These are phyloP conservation scores for Taenioides sp. DNA, from an alignment of 2,797 vertebrate genomes.

Conservation along the genomic window DNA sequence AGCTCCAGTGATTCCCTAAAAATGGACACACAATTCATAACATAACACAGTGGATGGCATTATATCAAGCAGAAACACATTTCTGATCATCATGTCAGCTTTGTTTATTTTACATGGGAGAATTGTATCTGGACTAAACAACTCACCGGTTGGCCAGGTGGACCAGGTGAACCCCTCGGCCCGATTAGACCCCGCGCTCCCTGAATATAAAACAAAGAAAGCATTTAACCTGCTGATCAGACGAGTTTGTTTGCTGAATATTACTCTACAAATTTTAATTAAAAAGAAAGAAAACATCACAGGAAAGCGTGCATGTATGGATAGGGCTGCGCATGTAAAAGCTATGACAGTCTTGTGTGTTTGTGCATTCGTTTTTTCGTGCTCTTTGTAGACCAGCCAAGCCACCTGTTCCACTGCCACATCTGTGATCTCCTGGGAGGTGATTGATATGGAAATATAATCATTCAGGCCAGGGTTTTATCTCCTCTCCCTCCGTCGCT, in stretches of 20 bases:
- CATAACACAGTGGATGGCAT: neutral
- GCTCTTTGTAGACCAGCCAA: constrained; percentile 80
- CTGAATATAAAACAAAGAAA: constrained; percentile 74
- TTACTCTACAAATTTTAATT: constrained; percentile 53
- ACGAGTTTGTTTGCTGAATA: constrained; percentile 44
- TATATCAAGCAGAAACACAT: neutral
- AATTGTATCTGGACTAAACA: constrained; percentile 27
- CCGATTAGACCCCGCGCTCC: constrained; percentile 86
- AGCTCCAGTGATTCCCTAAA: constrained; percentile 82
- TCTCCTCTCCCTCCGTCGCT: constrained; percentile 54
- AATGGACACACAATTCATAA: constrained; percentile 14
- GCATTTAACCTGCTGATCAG: constrained; percentile 45
- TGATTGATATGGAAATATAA: constrained; percentile 88
- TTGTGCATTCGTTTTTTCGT: constrained; percentile 64
- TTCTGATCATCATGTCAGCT: neutral
- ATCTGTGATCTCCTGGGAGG: constrained; percentile 84
- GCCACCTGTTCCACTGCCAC: constrained; percentile 83
- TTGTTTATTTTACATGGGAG: constrained; percentile 16
- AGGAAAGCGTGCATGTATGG: constrained; percentile 23
- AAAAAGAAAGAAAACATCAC: constrained; percentile 15
- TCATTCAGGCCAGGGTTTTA: constrained; percentile 78
- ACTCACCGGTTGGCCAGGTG: constrained; percentile 83
- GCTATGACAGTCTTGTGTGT: constrained; percentile 39
- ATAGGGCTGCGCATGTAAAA: constrained; percentile 43
- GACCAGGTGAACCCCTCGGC: constrained; percentile 81